These are phyloP conservation scores for Parnassius mnemosyne DNA, from an alignment of 2,888 invertebrate genomes.

Conservation along the genomic window DNA sequence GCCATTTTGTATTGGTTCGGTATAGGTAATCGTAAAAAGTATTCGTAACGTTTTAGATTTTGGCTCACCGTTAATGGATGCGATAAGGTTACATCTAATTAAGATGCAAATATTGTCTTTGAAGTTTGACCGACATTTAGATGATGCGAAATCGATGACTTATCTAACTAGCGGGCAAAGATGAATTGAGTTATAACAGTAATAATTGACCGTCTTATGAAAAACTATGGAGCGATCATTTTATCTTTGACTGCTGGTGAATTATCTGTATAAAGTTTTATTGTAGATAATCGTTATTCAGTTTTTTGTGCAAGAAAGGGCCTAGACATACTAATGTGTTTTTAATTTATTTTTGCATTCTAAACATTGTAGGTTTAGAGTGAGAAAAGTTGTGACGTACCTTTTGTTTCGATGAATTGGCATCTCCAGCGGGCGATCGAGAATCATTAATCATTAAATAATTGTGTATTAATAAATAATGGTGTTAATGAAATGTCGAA, in stretches of 20 bases:
- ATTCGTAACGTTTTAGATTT: background rate
- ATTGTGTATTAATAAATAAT: background rate
- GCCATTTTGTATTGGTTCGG: constrained; percentile 29
- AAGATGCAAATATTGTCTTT: constrained; percentile 1
- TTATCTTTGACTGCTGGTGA: background rate
- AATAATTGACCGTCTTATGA: background rate
- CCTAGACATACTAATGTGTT: constrained; percentile 1
- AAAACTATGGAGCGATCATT: background rate
- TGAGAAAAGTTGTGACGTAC: constrained; percentile 3
- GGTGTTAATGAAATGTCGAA: background rate
- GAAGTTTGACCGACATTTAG: background rate
- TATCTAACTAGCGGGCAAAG: background rate
- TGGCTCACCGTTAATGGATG: background rate
- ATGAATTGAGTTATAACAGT: constrained; percentile 1
- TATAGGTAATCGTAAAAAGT: background rate
- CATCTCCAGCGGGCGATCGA: background rate
- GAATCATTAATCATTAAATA: background rate
- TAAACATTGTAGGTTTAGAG: constrained; percentile 5
- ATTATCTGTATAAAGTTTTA: background rate
- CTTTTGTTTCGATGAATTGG: background rate
- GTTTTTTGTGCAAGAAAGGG: constrained; percentile 4
- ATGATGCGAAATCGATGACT: background rate
- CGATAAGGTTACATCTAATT: background rate
- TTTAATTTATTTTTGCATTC: constrained; percentile 7
- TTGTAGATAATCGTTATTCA: constrained; percentile 3